These are phyloP conservation scores for Staurois parvus DNA, from an alignment of 2,797 vertebrate species.

Conservation along the genomic window DNA sequence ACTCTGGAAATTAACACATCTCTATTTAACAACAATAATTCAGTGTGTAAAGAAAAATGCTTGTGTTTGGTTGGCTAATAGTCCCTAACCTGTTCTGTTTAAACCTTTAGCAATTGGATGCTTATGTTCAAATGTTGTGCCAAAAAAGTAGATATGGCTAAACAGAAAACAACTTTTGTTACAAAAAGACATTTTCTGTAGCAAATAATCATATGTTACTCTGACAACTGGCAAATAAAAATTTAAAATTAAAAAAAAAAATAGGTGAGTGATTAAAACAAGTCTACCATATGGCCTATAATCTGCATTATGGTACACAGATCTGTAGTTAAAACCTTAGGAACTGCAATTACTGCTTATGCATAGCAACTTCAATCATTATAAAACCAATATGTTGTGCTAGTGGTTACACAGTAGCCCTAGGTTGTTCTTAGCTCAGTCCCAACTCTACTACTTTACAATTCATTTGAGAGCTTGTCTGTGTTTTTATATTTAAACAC, in stretches of 20 bases:
- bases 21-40: too few species aligned
- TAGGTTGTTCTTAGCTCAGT: constrained; percentile 19
- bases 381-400: constrained; percentile 50
- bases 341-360: constrained; percentile 57
- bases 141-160: background rate
- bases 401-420: constrained; percentile 36
- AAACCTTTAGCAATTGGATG: too few species aligned
- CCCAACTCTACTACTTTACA: constrained; percentile 18
- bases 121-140: too few species aligned
- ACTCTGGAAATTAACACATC: too few species aligned
- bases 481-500: constrained; percentile 24
- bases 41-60: too few species aligned
- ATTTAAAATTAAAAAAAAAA: constrained; percentile 49
- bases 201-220: constrained; percentile 23
- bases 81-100: too few species aligned
- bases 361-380: constrained; percentile 50
- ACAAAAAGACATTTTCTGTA: background rate
- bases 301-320: constrained; percentile 60
- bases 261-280: constrained; percentile 57
- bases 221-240: constrained; percentile 41
- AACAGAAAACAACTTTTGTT: background rate
- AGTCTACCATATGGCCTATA: constrained; percentile 57
- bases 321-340: constrained; percentile 58
- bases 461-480: constrained; percentile 18
- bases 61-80: too few species aligned